Conservation (phyloP, 2,888 invertebrate genomes). For the Dioctria linearis region DNA sequence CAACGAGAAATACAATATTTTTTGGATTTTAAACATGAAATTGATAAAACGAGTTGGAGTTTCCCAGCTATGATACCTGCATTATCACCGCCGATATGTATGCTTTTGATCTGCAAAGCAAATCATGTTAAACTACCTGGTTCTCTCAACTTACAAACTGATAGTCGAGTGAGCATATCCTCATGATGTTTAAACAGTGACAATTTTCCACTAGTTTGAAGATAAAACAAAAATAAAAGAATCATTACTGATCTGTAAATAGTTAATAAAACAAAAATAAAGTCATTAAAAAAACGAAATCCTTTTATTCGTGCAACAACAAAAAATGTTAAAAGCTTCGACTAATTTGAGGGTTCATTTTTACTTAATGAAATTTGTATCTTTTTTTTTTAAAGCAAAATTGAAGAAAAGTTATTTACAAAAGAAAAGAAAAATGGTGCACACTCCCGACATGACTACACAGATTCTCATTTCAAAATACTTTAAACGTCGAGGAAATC, state of each 20-base stretch:
- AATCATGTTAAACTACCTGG: no score
- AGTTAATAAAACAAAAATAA: constrained; percentile 1
- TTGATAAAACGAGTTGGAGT: no score
- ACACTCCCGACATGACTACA: background rate
- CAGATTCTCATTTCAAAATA: background rate
- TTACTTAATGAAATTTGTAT: background rate
- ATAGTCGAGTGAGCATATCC: no score
- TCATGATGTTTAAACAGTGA: no score
- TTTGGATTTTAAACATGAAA: no score
- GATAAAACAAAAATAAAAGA: background rate
- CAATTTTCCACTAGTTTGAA: background rate
- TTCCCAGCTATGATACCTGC: no score
- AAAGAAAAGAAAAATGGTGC: background rate
- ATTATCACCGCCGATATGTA: no score
- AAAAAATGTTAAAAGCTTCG: constrained; percentile 19
- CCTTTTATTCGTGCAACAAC: constrained; percentile 41
- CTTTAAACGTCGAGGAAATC: background rate
- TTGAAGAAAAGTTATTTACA: background rate
- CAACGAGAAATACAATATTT: no score
- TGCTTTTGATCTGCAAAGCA: no score
- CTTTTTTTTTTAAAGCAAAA: background rate
- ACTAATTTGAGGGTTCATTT: background rate
- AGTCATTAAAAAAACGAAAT: constrained; percentile 22
- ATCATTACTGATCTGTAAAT: background rate
- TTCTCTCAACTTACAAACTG: no score